Base-by-base conservation (phyloP, 2,888 invertebrate species). In the Pollenia labialis region DNA sequence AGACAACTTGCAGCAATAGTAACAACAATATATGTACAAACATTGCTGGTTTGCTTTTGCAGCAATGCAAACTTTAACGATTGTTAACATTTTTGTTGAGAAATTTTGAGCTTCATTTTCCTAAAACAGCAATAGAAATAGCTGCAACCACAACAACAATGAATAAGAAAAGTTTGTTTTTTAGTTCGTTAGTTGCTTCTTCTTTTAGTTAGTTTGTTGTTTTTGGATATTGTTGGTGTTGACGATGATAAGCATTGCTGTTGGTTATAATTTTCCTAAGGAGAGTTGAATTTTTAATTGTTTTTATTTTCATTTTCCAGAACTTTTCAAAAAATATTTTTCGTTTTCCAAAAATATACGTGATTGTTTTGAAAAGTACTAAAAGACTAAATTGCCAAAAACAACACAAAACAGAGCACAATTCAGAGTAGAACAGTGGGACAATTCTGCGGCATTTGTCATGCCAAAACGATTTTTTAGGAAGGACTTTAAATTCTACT, bases 311-410 rank as follows among this genome's bases (percentile, higher is more conserved):
- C 3, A 50, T 50, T 69, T 66, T 81, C 16, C 60, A 62, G 23
- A n/a, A 52, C 69, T 68, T 52, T 23, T 12, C 12, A 58, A 71
- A 69, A 52, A 44, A n/a, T 54, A 56, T 11, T 18, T 48, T 76
- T 48, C 23, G 7, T 40, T 60, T 56, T 42, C 10, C 0, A 23
- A 48, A 81, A 66, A 71, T 64, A 83, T 80, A 83, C 80, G 80
- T 86, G 86, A 86, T 83, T 71, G 50, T 81, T 86, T 82, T 56
- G 16, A 66, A 62, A 86, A 80, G 58, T 52, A 71, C 44, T 44
- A 80, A 76, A 64, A 64, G 32, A 66, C 71, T 69, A 72, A 83
- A 83, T 76, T 83, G 79, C 76, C 58, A 80, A 64, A 76, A 75
- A 83, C 56, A 66, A 56, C 52, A 69, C 10, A 54, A 75, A 81